A percentile compares a stretch with the other conserved stretches of the same genome.
These are phyloP conservation scores for Henricia sp. DNA, from an alignment of 53 echinoderm and acorn worm species.

Conservation along the genomic window DNA sequence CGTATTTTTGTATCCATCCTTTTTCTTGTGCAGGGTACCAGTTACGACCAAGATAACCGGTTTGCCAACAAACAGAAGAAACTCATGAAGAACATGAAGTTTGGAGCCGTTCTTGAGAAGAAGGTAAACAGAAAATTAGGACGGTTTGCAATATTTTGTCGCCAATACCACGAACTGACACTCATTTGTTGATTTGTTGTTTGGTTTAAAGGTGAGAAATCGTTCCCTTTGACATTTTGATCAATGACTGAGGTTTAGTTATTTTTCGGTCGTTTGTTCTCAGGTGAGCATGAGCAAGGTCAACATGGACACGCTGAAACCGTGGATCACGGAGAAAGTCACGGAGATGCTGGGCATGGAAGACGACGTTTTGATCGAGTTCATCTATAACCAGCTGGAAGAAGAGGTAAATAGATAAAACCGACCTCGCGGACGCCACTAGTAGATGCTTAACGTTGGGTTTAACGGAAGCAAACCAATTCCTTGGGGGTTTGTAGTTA, in stretches of 20 bases:
- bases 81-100: conserved; percentile 90
- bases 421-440: background rate
- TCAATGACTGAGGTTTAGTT: too few relatives aligned
- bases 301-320: conserved; percentile 94
- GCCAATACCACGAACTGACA: too few relatives aligned
- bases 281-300: conserved; percentile 98
- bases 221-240: too few relatives aligned
- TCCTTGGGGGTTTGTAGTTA: conserved; percentile 36
- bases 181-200: too few relatives aligned
- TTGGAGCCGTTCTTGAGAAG: conserved; percentile 88
- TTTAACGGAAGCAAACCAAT: conserved; percentile 33
- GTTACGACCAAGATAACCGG: conserved; percentile 98
- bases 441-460: background rate
- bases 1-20: background rate
- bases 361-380: conserved; percentile 98
- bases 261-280: background rate
- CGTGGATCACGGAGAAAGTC: conserved; percentile 97
- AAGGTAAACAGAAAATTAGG: conserved; percentile 62
- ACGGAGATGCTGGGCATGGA: conserved; percentile 96
- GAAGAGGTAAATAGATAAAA: conserved; percentile 77
- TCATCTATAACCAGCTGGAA: conserved; percentile 98
- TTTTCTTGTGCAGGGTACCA: conserved; percentile 81
- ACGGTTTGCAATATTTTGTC: too few relatives aligned
- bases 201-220: too few relatives aligned
- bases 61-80: conserved; percentile 99